Evolutionary conservation across 2,888 invertebrate genomes (phyloP), one percentile per base, ranked within the genome.

Genomic region (Drosophila helvetica): DNA sequence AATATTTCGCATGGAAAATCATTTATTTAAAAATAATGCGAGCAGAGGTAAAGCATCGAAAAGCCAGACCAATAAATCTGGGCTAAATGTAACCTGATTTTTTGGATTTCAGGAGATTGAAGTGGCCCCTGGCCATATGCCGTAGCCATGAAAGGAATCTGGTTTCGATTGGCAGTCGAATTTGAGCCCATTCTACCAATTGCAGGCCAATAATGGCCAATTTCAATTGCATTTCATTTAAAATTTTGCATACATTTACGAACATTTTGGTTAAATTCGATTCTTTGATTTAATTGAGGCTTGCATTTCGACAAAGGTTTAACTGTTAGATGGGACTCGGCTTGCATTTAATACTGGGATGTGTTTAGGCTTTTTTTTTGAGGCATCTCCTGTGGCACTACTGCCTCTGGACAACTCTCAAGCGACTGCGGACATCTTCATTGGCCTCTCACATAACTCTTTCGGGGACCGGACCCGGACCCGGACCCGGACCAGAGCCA

Each of bases 401-500:
- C 17, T 27, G 9, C 22, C 19, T 3, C 9, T 10, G 17, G 18
- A 17, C 17, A 27, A 19, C 27, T 19, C 30, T 10, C 52, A 19
- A n/a, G n/a, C n/a, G n/a, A 2, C 38, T 17, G 17, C 51, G 9
- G 19, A 38, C 25, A 25, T 43, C 67, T 52, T 42, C 18, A 42
- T 50, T 17, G n/a, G 27, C 27, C 27, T 19, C 25, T 3, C 33
- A 53, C 51, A 47, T n/a, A 71, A 70, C 72, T 55, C 73, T 59
- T 59, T 58, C 46, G 33, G n/a, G n/a, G n/a, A n/a, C n/a, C n/a
- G n/a, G n/a, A n/a, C n/a, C n/a, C 25, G 19, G 19, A 38, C 51
- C 46, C 42, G 57, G 53, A 46, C 33, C 33, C 8, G 2, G 27
- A 27, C 43, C 64, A 47, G 72, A 64, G 75, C 75, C 79, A 84